Conservation (phyloP, 2,797 vertebrate genomes). For the Neosalanx taihuensis region DNA sequence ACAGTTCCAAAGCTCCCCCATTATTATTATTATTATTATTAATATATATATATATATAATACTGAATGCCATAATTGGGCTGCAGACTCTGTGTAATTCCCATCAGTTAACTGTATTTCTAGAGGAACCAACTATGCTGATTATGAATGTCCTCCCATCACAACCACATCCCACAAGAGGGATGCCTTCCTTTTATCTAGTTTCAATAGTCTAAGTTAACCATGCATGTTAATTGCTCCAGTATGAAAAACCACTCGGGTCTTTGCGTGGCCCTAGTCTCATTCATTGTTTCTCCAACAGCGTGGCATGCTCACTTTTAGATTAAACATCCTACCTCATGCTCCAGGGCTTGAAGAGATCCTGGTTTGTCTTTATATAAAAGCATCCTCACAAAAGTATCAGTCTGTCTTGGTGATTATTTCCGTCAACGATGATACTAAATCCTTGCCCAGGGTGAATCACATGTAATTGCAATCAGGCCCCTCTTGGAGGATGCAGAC, state of each 20-base stretch:
- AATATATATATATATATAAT: no score
- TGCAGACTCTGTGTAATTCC: no score
- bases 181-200: slow-evolving; percentile 22
- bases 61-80: no score
- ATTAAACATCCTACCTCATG: not conserved
- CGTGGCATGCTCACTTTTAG: not conserved
- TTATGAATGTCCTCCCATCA: not conserved
- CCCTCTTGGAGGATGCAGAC: not conserved
- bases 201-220: slow-evolving; percentile 38
- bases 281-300: slow-evolving; percentile 38
- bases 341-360: not conserved
- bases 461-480: slow-evolving; percentile 9
- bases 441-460: not conserved
- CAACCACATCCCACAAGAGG: slow-evolving; percentile 9
- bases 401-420: not conserved
- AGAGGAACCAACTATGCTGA: not conserved
- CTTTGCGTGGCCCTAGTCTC: slow-evolving; percentile 30
- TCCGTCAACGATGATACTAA: not conserved
- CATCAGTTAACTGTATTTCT: not conserved
- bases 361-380: not conserved
- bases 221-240: slow-evolving; percentile 59
- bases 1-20: no score
- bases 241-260: slow-evolving; percentile 50
- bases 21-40: no score
- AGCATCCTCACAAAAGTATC: not conserved